These are phyloP conservation scores for Emberiza fucata DNA, from an alignment of 2,113 vertebrate genomes.

Conservation along the genomic window DNA sequence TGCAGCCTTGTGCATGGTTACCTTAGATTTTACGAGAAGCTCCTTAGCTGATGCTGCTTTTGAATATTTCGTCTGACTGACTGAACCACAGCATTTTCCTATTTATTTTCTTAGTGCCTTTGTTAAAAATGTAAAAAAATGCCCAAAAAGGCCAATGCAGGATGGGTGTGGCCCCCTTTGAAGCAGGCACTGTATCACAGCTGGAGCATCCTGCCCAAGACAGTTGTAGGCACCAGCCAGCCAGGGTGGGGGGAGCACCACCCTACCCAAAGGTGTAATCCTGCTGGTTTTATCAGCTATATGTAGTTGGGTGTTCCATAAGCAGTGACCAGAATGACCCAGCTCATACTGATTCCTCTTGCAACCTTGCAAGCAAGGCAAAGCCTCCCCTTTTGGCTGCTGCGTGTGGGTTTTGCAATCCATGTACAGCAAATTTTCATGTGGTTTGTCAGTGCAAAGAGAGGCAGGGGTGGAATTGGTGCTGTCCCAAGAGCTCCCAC, in stretches of 20 bases:
- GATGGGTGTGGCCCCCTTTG: neutral
- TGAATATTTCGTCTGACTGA: neutral
- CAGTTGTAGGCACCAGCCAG: too few species aligned
- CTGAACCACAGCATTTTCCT: neutral
- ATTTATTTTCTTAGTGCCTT: neutral
- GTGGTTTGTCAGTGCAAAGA: neutral
- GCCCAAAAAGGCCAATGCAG: neutral
- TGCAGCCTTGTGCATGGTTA: neutral
- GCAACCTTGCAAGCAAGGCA: neutral
- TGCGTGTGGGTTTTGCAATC: neutral
- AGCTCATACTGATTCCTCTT: neutral
- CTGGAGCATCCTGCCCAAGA: neutral
- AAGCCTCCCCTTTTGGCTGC: neutral
- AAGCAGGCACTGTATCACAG: neutral
- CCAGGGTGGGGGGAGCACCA: fast-evolving
- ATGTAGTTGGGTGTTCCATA: neutral
- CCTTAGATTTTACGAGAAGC: neutral
- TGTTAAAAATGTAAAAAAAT: neutral
- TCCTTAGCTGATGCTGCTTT: neutral
- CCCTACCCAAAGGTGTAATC: too few species aligned
- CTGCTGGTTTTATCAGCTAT: neutral
- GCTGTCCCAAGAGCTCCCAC: neutral
- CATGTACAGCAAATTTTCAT: too few species aligned
- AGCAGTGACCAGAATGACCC: neutral
- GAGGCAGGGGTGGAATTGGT: neutral